These are phyloP conservation scores for Hemibagrus wyckioides DNA, from an alignment of 2,113 vertebrate genomes.

Conservation along the genomic window DNA sequence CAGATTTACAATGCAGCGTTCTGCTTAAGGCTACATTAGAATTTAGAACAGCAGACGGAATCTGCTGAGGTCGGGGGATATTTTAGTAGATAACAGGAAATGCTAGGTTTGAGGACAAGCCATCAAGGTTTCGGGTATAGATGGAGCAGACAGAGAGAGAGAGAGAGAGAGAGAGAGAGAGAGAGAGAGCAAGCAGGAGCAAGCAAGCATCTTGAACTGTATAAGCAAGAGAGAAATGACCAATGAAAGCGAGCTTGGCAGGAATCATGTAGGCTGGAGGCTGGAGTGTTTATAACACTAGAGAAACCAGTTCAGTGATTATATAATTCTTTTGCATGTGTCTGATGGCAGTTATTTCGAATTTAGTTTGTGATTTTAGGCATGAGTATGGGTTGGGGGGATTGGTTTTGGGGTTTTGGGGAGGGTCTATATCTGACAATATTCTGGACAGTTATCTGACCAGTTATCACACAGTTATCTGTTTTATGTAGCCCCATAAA, in stretches of 20 bases:
- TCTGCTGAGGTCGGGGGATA: conserved; percentile 46
- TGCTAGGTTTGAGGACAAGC: conserved; percentile 43
- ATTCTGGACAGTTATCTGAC: not conserved
- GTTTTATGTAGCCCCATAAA: too few species aligned
- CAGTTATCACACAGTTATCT: too few species aligned
- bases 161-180: not conserved
- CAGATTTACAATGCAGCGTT: conserved; percentile 36
- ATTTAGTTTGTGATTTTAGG: not conserved
- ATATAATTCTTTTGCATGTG: not conserved
- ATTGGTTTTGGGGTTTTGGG: not conserved
- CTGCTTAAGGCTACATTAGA: conserved; percentile 30
- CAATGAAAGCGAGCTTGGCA: not conserved
- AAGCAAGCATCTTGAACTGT: not conserved
- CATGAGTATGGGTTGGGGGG: not conserved
- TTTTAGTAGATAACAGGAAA: conserved; percentile 54
- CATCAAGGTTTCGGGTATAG: conserved; percentile 23
- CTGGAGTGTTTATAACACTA: not conserved
- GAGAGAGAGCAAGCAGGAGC: not conserved
- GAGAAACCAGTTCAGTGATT: not conserved
- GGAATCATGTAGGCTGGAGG: not conserved
- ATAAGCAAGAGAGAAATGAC: not conserved
- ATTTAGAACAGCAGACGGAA: conserved; percentile 43
- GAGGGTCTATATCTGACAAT: not conserved
- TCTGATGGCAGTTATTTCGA: not conserved
- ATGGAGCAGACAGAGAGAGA: not conserved